These are phyloP conservation scores for Labeo rohita DNA, from an alignment of 2,113 vertebrate species.

Conservation along the genomic window DNA sequence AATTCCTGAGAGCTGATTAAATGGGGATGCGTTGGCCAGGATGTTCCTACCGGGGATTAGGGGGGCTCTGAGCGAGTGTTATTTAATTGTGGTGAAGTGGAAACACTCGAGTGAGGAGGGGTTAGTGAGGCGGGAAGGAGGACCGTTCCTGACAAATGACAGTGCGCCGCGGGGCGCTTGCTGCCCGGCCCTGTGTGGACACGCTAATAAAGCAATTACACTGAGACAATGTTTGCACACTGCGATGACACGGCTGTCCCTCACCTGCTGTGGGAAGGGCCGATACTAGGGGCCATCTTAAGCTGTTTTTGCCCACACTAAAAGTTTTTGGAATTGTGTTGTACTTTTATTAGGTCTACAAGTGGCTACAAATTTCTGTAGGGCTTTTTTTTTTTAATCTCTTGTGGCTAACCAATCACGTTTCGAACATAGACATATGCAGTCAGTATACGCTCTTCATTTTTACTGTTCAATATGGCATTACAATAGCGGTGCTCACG, in stretches of 20 bases:
- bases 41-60: conserved; percentile 29
- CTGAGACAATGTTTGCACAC: conserved; percentile 26
- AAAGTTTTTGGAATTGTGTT: neutral
- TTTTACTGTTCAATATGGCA: neutral
- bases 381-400: neutral
- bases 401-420: neutral
- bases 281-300: neutral
- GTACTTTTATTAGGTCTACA: neutral
- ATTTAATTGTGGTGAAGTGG: conserved; percentile 48
- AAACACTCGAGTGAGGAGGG: conserved; percentile 28
- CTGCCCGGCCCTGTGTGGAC: conserved; percentile 13
- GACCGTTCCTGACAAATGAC: conserved; percentile 42
- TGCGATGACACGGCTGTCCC: neutral
- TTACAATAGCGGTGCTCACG: neutral
- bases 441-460: neutral
- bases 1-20: conserved; percentile 55
- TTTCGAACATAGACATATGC: neutral
- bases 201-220: conserved; percentile 48
- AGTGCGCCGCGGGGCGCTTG: conserved; percentile 14
- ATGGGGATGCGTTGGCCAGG: conserved; percentile 25
- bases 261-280: neutral
- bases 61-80: conserved; percentile 35
- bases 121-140: conserved; percentile 43
- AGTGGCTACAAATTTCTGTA: neutral
- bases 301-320: neutral